A percentile compares a stretch with the other conserved stretches of the same genome.
Conservation (phyloP, 2,797 vertebrate species). For the Enteromius mattozi region DNA sequence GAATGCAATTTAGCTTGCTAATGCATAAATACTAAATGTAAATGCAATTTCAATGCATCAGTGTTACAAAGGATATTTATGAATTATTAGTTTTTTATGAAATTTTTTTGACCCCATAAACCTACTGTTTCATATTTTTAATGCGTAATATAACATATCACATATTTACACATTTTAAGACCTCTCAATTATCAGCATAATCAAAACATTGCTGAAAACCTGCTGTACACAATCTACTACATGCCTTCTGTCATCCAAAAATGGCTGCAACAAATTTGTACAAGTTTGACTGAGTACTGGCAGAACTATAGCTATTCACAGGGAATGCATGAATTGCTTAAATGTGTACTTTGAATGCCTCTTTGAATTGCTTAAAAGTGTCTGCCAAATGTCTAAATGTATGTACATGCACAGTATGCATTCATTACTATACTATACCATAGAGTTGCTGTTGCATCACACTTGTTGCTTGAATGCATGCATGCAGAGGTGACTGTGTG, state of each 20-base stretch:
- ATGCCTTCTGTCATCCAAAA: neutral
- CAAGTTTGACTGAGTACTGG: no score
- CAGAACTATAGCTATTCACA: neutral
- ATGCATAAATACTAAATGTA: no score
- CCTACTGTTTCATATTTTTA: no score
- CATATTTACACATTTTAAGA: neutral
- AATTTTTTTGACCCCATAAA: neutral
- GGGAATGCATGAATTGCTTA: neutral
- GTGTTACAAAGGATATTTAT: no score
- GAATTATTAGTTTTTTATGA: no score
- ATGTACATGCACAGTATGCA: neutral
- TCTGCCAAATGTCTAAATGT: neutral
- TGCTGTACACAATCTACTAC: no score
- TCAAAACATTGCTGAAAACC: neutral
- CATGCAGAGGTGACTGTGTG: neutral
- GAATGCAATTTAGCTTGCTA: no score
- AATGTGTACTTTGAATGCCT: neutral
- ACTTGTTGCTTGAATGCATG: neutral
- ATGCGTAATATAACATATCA: neutral
- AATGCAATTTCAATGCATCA: no score
- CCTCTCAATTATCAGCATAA: no score
- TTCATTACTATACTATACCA: neutral
- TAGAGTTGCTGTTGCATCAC: neutral
- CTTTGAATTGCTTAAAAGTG: neutral
- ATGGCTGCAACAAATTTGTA: no score